These are phyloP conservation scores for Atrichornis clamosus DNA, from an alignment of 2,113 vertebrate species.

Conservation along the genomic window DNA sequence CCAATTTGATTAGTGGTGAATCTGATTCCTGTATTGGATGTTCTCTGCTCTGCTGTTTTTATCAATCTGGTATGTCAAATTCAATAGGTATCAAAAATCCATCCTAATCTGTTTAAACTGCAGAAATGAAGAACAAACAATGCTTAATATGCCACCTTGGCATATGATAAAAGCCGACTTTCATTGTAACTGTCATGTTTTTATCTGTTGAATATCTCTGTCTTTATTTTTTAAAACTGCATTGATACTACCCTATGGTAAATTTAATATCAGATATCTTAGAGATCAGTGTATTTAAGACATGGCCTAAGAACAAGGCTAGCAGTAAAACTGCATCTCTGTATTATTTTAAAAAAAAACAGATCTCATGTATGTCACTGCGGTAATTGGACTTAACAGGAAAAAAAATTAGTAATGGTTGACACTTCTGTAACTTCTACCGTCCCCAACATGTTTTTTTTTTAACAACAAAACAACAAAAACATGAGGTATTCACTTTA, in stretches of 20 bases:
- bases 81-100: not conserved
- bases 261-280: not conserved
- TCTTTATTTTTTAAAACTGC: not conserved
- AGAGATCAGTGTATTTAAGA: not conserved
- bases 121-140: not conserved
- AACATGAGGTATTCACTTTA: not conserved
- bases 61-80: not conserved
- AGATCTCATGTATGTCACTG: not conserved
- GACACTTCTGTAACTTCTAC: not conserved
- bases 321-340: not conserved
- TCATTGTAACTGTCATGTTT: not conserved
- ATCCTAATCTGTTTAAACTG: not conserved
- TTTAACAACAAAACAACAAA: not conserved
- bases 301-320: not conserved
- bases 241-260: not conserved
- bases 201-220: not conserved
- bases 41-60: not conserved
- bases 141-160: not conserved
- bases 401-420: not conserved
- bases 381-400: not conserved
- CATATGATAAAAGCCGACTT: not conserved
- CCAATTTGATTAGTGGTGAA: not conserved
- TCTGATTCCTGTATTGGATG: not conserved
- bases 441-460: not conserved
- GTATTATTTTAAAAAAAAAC: not conserved